Evolutionary conservation across 2,797 vertebrate genomes (phyloP).

Genomic region (Aldrovandia affinis): DNA sequence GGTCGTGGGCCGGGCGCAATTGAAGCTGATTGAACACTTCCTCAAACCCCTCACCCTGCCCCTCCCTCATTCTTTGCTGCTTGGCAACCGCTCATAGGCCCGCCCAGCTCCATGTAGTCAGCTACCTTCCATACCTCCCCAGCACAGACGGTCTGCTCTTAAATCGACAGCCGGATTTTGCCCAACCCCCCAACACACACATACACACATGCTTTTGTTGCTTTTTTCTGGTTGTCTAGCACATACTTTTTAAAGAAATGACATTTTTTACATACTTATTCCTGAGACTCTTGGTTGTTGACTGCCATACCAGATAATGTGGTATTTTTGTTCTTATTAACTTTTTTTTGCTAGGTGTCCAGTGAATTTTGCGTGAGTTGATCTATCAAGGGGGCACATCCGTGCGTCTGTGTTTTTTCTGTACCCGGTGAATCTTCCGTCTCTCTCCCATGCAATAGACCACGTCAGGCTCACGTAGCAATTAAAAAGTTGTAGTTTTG

Average conservation of each 20-base stretch:
- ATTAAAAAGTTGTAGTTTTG: background rate
- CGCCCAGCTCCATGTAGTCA: constrained; percentile 48
- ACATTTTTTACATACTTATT: constrained; percentile 22
- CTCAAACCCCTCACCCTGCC: constrained; percentile 12
- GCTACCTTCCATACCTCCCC: constrained; percentile 48
- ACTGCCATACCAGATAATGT: background rate
- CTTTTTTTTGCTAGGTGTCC: background rate
- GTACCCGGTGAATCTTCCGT: background rate
- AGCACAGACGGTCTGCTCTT: constrained; percentile 51
- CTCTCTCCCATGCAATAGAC: too few species aligned
- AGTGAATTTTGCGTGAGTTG: background rate
- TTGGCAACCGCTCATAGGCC: constrained; percentile 47
- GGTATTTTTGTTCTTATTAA: too few species aligned
- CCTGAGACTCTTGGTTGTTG: background rate
- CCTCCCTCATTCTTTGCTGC: constrained; percentile 32
- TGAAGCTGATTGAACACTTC: constrained; percentile 47
- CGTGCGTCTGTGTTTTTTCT: background rate
- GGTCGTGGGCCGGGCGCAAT: constrained; percentile 28
- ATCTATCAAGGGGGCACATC: background rate
- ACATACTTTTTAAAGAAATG: constrained; percentile 8
- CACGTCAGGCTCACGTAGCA: too few species aligned
- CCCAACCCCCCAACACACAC: background rate
- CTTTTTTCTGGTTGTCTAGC: background rate
- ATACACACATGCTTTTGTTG: constrained; percentile 8
- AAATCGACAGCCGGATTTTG: constrained; percentile 45